Conservation (phyloP, 2,888 invertebrate species). For the Eilema depressum region DNA sequence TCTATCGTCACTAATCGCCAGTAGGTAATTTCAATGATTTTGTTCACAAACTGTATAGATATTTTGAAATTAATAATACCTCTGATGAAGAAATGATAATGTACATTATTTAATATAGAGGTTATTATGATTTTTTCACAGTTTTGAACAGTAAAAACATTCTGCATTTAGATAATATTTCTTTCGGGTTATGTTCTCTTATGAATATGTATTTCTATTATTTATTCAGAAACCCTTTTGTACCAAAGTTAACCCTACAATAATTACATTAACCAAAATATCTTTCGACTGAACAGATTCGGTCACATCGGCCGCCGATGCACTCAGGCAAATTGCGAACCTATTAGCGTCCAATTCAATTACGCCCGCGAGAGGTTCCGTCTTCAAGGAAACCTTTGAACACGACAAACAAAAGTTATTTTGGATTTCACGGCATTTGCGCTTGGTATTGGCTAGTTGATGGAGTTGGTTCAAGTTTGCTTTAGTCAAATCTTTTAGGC, state of each 20-base stretch:
- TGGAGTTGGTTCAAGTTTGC: neutral
- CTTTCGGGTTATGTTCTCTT: no score
- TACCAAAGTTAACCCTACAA: constrained; percentile 8
- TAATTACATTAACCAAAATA: constrained; percentile 16
- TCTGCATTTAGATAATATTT: neutral
- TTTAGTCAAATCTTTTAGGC: neutral
- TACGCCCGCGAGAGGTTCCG: constrained; percentile 35
- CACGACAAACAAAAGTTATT: constrained; percentile 33
- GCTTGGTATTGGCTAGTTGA: neutral
- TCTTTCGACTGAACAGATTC: constrained; percentile 26
- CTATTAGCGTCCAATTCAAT: constrained; percentile 57
- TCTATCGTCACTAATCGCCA: no score
- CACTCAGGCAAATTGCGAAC: constrained; percentile 56
- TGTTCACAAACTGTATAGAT: no score
- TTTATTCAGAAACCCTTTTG: neutral
- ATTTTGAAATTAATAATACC: no score
- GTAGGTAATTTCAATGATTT: no score
- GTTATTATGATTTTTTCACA: no score
- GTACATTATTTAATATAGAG: no score
- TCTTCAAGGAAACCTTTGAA: constrained; percentile 37
- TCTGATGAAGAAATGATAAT: no score
- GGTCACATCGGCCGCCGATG: constrained; percentile 36
- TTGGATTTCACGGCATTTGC: constrained; percentile 20
- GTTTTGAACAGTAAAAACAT: neutral
- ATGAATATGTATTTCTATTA: neutral